Evolutionary conservation across 2,888 invertebrate genomes (phyloP).

Genomic region (Ceramica pisi): DNA sequence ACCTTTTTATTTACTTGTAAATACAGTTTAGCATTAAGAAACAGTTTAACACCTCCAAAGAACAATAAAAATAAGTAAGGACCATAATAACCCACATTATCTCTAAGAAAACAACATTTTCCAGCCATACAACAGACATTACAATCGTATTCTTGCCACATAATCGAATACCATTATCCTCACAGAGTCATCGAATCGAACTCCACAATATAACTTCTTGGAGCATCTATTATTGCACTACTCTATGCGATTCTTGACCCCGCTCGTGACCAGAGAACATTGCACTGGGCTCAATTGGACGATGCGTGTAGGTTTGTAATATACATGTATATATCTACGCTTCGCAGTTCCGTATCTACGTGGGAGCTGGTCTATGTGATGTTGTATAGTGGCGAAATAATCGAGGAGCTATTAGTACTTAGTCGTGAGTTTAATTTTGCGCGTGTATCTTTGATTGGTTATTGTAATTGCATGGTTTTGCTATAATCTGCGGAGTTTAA

Average conservation of each 20-base stretch:
- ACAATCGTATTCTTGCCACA: slow-evolving; percentile 24
- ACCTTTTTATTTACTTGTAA: background rate
- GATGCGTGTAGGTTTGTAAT: slow-evolving; percentile 61
- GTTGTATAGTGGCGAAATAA: slow-evolving; percentile 19
- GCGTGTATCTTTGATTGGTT: slow-evolving; percentile 14
- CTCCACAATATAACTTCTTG: slow-evolving; percentile 28
- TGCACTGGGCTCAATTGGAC: slow-evolving; percentile 87
- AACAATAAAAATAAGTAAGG: background rate
- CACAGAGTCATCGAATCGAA: slow-evolving; percentile 35
- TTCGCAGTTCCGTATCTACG: slow-evolving; percentile 64
- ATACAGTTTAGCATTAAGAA: background rate
- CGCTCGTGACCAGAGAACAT: slow-evolving; percentile 88
- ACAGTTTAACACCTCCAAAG: background rate
- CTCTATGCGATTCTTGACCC: slow-evolving; percentile 86
- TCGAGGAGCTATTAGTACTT: slow-evolving; percentile 1
- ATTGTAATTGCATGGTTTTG: slow-evolving; percentile 11
- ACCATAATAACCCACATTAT: background rate
- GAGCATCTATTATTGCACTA: slow-evolving; percentile 58
- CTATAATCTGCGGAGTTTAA: background rate
- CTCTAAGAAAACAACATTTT: background rate
- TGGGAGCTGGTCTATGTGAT: slow-evolving; percentile 51
- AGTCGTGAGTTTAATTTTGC: slow-evolving; percentile 5
- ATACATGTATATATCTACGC: slow-evolving; percentile 27
- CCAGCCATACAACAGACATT: slow-evolving; percentile 1
- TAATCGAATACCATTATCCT: slow-evolving; percentile 37